phyloP scores from a whole-genome alignment of 1,140 invertebrate species.

The Apis laboriosa region DNA sequence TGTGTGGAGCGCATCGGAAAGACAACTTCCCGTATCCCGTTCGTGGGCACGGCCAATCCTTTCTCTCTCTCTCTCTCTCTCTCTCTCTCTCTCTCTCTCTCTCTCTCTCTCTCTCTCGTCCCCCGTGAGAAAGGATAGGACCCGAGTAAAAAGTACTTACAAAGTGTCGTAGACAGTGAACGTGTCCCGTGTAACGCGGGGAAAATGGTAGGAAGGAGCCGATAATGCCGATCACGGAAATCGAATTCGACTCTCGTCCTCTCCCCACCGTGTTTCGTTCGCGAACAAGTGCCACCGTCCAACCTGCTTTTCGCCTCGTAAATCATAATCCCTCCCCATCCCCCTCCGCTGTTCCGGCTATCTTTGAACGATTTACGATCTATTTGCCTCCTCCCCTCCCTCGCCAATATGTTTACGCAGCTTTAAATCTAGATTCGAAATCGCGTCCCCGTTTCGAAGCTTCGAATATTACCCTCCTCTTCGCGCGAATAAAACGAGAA shows the following conservation, averaged over 20 bases:
- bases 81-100: too few relatives aligned
- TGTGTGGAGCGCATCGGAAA: conserved; percentile 43
- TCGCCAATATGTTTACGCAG: conserved; percentile 14
- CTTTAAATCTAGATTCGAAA: conserved; percentile 20
- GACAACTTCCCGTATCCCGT: conserved; percentile 43
- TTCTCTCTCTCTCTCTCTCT: neutral
- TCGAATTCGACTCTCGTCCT: conserved; percentile 6
- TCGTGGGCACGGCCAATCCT: neutral
- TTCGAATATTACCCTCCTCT: neutral
- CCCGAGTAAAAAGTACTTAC: conserved; percentile 59
- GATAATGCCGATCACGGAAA: conserved; percentile 38
- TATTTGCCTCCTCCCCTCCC: conserved; percentile 4
- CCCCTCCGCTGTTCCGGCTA: neutral
- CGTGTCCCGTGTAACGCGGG: conserved; percentile 37
- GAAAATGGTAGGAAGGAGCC: neutral
- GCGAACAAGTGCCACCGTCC: neutral
- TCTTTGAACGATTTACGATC: conserved; percentile 1
- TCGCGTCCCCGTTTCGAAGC: neutral
- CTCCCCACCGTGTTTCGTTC: neutral
- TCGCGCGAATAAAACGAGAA: too few relatives aligned
- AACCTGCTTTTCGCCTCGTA: neutral
- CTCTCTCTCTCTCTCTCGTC: conserved; percentile 8
- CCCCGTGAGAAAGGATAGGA: conserved; percentile 6
- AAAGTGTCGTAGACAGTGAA: conserved; percentile 49
- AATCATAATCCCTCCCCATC: neutral